Conservation (phyloP, 2,888 invertebrate genomes). For the Ectemnius lituratus region DNA sequence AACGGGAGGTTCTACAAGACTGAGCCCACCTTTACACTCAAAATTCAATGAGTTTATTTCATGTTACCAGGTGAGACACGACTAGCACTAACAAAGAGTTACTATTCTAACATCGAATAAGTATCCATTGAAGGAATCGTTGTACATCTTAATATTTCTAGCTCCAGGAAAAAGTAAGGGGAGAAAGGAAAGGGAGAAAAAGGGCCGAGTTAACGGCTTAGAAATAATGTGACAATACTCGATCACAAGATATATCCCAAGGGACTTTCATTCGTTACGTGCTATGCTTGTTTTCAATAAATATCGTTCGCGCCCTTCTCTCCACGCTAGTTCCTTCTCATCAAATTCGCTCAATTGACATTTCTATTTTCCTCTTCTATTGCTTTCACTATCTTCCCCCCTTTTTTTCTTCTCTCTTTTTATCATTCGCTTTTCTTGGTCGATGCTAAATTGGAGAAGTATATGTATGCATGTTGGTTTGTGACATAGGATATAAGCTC, state of each 20-base stretch:
- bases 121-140: no score
- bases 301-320: constrained; percentile 49
- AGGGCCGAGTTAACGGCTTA: constrained; percentile 62
- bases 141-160: no score
- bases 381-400: background rate
- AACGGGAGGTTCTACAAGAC: constrained; percentile 34
- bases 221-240: constrained; percentile 66
- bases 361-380: constrained; percentile 33
- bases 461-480: no score
- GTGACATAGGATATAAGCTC: no score
- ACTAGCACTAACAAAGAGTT: no score
- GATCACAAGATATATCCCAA: constrained; percentile 45
- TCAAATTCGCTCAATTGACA: constrained; percentile 32
- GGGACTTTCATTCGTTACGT: constrained; percentile 19
- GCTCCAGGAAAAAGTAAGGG: background rate
- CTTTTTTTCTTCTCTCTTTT: background rate
- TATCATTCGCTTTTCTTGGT: no score
- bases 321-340: constrained; percentile 24
- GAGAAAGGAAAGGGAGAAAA: constrained; percentile 10
- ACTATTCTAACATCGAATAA: no score
- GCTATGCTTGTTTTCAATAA: constrained; percentile 45
- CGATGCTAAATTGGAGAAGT: no score
- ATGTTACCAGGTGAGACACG: no score
- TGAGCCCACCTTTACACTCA: background rate
- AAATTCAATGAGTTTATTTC: no score